Base-by-base conservation (phyloP, 2,113 vertebrate species). In the Nibea coibor region DNA sequence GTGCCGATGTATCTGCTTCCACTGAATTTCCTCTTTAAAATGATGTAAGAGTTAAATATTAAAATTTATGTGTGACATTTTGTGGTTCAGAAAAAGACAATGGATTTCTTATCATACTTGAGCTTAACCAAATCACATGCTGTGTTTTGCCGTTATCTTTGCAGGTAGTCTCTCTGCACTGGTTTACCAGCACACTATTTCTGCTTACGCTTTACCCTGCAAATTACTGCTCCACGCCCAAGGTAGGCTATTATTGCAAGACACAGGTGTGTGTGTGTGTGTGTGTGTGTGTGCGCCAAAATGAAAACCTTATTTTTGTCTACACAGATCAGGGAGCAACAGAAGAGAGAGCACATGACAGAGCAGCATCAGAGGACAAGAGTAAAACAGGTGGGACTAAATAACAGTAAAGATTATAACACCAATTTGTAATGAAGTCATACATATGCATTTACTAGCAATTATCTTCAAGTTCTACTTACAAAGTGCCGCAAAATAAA, bases 161-260 rank as follows among this genome's bases (percentile, higher is more conserved):
- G 1, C 92, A 99, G 97, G 97, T 12, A 99, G 97, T 86, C 96
- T 99, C 28, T 96, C 97, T 0, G 97, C 97, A 24, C 94, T 98
- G 2, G 96, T 99, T 42, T 97, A 95, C 64, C 97, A 99, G 87
- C 97, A 99, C 11, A 95, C 95, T 69, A 95, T 97, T 68, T 96
- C 94, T 56, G 81, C 95, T 0, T 94, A 96, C 73, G 96, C 96
- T 0, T 88, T 99, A 86, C 97, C 97, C 80, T 97, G 97, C 92
- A 96, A 71, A 80, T 92, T 98, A 35, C 5, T 83, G 80, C 96
- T 99, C 66, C 95, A 95, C 24, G 85, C 91, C 51, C 89, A 88
- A 90, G 97, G 97, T 98, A 93, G 47, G 91, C 6, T 10, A 5
- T 61, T 22, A 24, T 2, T 22, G 8, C 0, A 28, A 10, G 39